Conservation (phyloP, 2,888 invertebrate species). For the Tenthredo distinguenda region DNA sequence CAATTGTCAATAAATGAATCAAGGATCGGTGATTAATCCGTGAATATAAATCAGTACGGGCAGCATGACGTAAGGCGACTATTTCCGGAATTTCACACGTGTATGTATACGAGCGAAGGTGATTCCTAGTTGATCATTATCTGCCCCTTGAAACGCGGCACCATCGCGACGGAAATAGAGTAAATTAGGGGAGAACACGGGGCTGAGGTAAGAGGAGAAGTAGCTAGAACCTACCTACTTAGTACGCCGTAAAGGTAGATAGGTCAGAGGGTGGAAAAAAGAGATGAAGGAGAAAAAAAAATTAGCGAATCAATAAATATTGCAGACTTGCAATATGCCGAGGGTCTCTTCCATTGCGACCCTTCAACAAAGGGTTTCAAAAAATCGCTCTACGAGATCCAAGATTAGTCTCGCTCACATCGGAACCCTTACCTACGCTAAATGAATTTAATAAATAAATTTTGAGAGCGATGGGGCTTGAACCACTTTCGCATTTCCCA, state of each 20-base stretch:
- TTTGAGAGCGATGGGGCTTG: too few relatives aligned
- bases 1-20: neutral
- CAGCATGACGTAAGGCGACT: neutral
- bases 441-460: too few relatives aligned
- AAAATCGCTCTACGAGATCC: neutral
- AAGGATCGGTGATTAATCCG: neutral
- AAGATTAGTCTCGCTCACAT: neutral
- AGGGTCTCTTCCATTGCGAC: neutral
- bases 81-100: neutral
- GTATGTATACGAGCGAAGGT: neutral
- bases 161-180: neutral
- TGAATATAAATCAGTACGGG: neutral
- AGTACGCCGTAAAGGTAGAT: constrained; percentile 8
- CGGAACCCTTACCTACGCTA: too few relatives aligned
- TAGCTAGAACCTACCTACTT: neutral
- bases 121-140: constrained; percentile 19
- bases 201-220: neutral
- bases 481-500: neutral
- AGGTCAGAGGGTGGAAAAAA: neutral
- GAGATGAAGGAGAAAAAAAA: neutral
- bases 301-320: constrained; percentile 19
- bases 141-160: constrained; percentile 7
- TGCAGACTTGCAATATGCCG: constrained; percentile 20
- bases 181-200: neutral
- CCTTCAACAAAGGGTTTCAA: neutral